These are phyloP conservation scores for Syndactyla subalaris DNA, from an alignment of 2,797 vertebrate genomes.

Conservation along the genomic window DNA sequence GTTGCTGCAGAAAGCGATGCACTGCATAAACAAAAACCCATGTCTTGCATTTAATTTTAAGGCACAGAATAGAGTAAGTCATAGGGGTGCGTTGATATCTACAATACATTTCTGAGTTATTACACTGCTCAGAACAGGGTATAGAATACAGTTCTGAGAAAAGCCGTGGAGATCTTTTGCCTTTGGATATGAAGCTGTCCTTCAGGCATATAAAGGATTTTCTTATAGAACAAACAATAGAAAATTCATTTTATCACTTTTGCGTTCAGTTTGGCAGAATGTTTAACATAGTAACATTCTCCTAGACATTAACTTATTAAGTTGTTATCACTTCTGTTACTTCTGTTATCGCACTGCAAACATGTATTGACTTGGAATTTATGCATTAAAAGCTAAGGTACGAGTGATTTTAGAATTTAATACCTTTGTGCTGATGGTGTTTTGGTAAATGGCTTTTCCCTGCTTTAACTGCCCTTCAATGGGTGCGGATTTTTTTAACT, in stretches of 20 bases:
- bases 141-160: background rate
- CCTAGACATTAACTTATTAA: background rate
- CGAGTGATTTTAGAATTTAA: background rate
- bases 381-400: background rate
- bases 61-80: slow-evolving; percentile 55
- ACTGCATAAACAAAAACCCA: slow-evolving; percentile 55
- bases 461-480: background rate
- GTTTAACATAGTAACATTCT: background rate
- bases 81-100: slow-evolving; percentile 55
- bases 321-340: background rate
- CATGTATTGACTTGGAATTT: background rate
- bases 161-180: background rate
- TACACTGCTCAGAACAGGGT: slow-evolving; percentile 36
- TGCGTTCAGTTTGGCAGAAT: background rate
- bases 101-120: slow-evolving; percentile 21
- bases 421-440: background rate
- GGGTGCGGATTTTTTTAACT: background rate
- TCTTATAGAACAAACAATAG: background rate
- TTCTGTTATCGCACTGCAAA: background rate
- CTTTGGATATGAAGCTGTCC: background rate
- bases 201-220: background rate
- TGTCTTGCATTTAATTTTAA: slow-evolving; percentile 63
- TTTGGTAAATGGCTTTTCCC: background rate
- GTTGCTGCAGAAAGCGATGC: background rate
- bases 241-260: background rate